Evolutionary conservation across 2,113 vertebrate species (phyloP).

Genomic region (Trogon surrucura): DNA sequence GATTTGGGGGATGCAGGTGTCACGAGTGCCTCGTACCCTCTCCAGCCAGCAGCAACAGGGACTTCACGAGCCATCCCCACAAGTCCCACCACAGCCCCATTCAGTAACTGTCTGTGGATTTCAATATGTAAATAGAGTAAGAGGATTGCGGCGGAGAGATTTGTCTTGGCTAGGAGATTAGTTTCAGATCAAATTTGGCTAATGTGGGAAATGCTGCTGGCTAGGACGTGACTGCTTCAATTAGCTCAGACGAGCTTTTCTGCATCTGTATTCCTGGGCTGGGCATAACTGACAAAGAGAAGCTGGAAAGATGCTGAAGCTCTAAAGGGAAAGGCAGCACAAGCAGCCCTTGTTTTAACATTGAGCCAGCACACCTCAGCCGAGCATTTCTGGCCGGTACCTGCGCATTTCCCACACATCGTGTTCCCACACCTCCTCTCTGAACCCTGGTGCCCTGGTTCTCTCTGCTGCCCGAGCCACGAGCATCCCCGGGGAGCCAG

Average conservation of each 20-base stretch:
- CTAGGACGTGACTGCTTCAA: background rate
- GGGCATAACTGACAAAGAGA: background rate
- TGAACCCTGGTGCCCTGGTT: background rate
- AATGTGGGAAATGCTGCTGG: constrained; percentile 21
- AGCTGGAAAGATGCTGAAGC: background rate
- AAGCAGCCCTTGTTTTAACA: background rate
- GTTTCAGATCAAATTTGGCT: constrained; percentile 36
- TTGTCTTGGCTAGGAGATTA: constrained; percentile 29
- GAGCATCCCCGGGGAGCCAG: background rate
- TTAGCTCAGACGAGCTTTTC: constrained; percentile 4
- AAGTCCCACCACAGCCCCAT: background rate
- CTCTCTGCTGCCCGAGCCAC: background rate
- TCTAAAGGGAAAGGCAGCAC: background rate
- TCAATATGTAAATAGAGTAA: constrained; percentile 3
- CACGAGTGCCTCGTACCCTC: background rate
- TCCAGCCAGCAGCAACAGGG: background rate
- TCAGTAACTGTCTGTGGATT: background rate
- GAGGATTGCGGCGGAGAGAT: constrained; percentile 25
- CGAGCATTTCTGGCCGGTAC: background rate
- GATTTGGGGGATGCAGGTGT: background rate
- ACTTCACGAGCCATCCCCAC: background rate
- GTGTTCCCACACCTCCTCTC: background rate
- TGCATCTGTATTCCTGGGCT: background rate
- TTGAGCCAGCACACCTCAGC: accelerated
- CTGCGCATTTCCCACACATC: accelerated